Conservation (phyloP, 2,888 invertebrate genomes). For the Brenthis daphne region DNA sequence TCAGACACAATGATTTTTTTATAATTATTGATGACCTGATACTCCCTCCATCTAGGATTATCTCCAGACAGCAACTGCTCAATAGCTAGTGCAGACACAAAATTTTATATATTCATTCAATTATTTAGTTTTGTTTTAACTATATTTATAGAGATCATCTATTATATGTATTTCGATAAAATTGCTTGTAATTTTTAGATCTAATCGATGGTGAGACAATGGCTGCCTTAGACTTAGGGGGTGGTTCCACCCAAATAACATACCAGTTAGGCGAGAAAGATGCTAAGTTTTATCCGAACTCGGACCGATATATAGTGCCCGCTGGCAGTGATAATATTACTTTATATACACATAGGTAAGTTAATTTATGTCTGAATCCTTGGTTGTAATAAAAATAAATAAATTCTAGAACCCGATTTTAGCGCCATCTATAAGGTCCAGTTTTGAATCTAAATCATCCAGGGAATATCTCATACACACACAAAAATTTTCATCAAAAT, state of each 20-base stretch:
- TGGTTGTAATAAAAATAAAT: neutral
- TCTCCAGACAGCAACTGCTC: too few species aligned
- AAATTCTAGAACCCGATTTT: neutral
- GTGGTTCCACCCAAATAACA: slow-evolving; percentile 88
- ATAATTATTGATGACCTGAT: too few species aligned
- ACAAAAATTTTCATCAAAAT: too few species aligned
- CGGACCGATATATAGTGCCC: slow-evolving; percentile 62
- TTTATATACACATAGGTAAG: slow-evolving; percentile 74
- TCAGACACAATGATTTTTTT: too few species aligned
- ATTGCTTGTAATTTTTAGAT: slow-evolving; percentile 42
- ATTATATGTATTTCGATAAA: neutral
- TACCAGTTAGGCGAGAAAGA: slow-evolving; percentile 67
- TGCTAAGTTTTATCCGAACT: slow-evolving; percentile 44
- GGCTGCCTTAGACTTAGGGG: slow-evolving; percentile 96
- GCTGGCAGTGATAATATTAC: slow-evolving; percentile 70
- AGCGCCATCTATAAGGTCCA: too few species aligned
- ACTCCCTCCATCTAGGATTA: too few species aligned
- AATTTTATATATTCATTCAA: too few species aligned
- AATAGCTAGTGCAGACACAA: too few species aligned
- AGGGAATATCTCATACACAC: too few species aligned
- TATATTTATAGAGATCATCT: too few species aligned
- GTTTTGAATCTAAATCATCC: too few species aligned
- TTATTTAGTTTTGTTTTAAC: too few species aligned
- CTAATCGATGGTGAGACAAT: slow-evolving; percentile 76
- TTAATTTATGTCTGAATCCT: neutral